Percentiles rank a stretch among this genome's conserved stretches.
phyloP scores from a whole-genome alignment of 1,140 invertebrate genomes.

The Magallana ariakensis region DNA sequence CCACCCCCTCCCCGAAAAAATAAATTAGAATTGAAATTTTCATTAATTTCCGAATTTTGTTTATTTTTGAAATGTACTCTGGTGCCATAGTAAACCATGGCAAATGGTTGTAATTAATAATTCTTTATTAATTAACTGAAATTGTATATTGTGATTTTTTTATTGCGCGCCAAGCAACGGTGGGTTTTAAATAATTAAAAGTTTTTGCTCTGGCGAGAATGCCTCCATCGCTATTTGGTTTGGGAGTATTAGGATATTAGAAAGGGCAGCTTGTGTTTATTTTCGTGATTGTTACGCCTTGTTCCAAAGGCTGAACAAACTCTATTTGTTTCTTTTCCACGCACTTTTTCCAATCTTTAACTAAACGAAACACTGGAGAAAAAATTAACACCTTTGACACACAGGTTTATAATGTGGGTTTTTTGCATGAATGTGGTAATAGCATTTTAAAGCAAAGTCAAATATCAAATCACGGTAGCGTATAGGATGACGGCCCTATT shows the following conservation, averaged over 20 bases:
- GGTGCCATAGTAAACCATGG: too few relatives aligned
- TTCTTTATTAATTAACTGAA: too few relatives aligned
- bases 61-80: too few relatives aligned
- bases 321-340: neutral
- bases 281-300: neutral
- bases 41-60: too few relatives aligned
- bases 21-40: too few relatives aligned
- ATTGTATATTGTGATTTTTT: too few relatives aligned
- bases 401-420: neutral
- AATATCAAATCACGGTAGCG: neutral
- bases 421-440: neutral
- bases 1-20: too few relatives aligned
- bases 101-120: too few relatives aligned
- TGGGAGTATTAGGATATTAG: neutral
- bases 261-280: neutral
- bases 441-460: neutral
- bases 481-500: neutral
- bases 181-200: too few relatives aligned
- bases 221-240: neutral
- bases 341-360: neutral
- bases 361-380: neutral
- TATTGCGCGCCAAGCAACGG: too few relatives aligned
- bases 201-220: neutral
- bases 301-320: neutral
- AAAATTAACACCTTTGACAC: neutral